These are phyloP conservation scores for Petroica traversi DNA, from an alignment of 2,113 vertebrate genomes.

Conservation along the genomic window DNA sequence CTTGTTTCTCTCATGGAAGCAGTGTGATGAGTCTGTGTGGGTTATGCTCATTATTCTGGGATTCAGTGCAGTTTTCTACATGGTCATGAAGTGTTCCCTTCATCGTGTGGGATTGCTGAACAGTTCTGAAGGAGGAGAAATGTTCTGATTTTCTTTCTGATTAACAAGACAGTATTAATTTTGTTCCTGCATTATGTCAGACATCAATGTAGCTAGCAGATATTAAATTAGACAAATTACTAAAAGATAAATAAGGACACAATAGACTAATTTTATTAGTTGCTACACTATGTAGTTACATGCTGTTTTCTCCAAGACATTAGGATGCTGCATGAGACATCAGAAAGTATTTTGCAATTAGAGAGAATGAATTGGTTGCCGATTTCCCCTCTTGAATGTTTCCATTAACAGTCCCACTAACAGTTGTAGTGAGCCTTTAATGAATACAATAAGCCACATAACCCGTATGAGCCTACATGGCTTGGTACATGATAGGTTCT, in stretches of 20 bases:
- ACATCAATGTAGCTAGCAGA: neutral
- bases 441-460: conserved; percentile 1
- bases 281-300: neutral
- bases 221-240: neutral
- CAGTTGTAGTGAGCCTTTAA: neutral
- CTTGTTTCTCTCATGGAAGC: neutral
- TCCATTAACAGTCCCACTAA: conserved; percentile 8
- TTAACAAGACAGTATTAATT: neutral
- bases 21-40: neutral
- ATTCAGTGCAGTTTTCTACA: neutral
- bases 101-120: neutral
- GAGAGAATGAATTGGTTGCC: conserved; percentile 8
- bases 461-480: neutral
- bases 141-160: neutral
- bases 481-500: neutral
- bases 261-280: neutral
- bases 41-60: neutral
- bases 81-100: neutral
- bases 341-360: conserved; percentile 12
- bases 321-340: neutral
- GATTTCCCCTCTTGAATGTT: neutral
- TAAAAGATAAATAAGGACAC: neutral
- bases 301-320: neutral
- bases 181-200: neutral
- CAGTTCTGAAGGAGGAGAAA: neutral